Conservation (phyloP, 2,113 vertebrate species). For the Thamnophis sirtalis region DNA sequence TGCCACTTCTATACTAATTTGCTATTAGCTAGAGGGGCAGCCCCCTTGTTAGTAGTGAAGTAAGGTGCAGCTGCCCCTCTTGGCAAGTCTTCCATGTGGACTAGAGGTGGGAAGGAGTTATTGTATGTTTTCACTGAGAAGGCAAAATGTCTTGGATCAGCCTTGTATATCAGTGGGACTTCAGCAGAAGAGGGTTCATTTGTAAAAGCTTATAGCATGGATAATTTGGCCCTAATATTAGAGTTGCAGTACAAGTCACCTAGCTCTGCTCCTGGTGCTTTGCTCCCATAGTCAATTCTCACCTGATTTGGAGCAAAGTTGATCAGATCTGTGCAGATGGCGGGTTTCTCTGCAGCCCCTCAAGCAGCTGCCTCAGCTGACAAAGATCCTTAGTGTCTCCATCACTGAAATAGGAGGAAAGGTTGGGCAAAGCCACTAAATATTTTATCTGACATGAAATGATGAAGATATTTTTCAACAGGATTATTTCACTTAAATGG, state of each 20-base stretch:
- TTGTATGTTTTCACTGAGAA: not conserved
- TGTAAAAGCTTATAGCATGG: not conserved
- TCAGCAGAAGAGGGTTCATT: not conserved
- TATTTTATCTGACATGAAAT: slow-evolving; percentile 57
- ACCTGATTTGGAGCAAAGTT: not conserved
- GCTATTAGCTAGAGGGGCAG: not conserved
- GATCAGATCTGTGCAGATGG: slow-evolving; percentile 58
- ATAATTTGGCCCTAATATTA: slow-evolving; percentile 23
- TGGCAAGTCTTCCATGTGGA: not conserved
- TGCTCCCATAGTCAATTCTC: slow-evolving; percentile 37
- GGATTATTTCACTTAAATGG: slow-evolving; percentile 53
- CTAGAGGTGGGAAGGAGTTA: not conserved
- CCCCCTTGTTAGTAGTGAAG: not conserved
- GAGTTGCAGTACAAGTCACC: slow-evolving; percentile 10
- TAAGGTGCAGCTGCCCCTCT: not conserved
- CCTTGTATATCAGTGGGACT: not conserved
- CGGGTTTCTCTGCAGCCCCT: slow-evolving; percentile 36
- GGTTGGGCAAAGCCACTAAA: slow-evolving; percentile 31
- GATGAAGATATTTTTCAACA: slow-evolving; percentile 49
- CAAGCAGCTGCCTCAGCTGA: slow-evolving; percentile 50
- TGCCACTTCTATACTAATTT: not conserved
- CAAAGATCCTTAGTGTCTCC: slow-evolving; percentile 41
- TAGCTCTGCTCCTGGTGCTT: not conserved
- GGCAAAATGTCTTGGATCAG: not conserved
- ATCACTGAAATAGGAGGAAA: slow-evolving; percentile 43